Conservation (phyloP, 2,797 vertebrate genomes). For the Galagoides demidoff region DNA sequence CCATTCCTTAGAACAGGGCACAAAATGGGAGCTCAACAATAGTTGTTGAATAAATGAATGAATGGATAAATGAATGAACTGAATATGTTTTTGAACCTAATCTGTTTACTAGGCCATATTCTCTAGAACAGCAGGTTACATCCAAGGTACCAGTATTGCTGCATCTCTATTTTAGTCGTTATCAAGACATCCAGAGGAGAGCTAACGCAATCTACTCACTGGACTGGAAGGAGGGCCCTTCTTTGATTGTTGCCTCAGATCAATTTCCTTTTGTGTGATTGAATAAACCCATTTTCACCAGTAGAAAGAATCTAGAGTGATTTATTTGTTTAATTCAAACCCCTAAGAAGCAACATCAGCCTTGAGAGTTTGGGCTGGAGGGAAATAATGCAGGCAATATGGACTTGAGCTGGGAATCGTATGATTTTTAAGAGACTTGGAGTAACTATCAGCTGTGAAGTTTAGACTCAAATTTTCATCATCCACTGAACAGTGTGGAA, state of each 20-base stretch:
- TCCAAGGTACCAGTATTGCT: background rate
- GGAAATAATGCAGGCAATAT: background rate
- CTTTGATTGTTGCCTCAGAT: background rate
- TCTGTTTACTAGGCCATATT: background rate
- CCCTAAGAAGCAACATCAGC: background rate
- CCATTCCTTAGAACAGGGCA: background rate
- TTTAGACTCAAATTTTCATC: background rate
- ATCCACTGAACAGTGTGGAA: background rate
- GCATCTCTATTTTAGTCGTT: background rate
- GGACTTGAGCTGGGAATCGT: background rate
- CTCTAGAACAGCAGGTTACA: background rate
- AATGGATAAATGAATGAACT: background rate
- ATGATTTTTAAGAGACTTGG: background rate
- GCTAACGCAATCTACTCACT: background rate
- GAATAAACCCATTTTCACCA: background rate
- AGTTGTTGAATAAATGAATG: background rate
- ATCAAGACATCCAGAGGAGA: background rate
- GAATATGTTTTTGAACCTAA: background rate
- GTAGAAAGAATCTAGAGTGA: background rate
- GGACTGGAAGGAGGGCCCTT: background rate
- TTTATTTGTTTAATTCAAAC: background rate
- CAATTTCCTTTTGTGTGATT: background rate
- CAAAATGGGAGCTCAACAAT: background rate
- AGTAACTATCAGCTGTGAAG: background rate
- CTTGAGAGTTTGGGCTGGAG: background rate